Base-by-base conservation (phyloP, 2,113 vertebrate genomes). In the Silurus meridionalis region DNA sequence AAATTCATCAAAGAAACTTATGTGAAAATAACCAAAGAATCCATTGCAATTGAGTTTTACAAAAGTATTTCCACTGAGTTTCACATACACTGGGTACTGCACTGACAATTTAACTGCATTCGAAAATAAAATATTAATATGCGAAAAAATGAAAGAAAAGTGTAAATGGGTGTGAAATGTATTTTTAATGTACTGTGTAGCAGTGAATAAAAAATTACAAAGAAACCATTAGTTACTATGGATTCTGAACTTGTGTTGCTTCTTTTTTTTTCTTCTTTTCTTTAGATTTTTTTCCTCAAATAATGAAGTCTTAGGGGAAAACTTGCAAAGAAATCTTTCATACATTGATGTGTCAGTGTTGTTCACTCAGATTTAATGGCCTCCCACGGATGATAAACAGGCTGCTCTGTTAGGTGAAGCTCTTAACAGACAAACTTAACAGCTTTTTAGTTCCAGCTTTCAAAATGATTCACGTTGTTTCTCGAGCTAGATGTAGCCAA, bases 311-410 rank as follows among this genome's bases (percentile, higher is more conserved):
- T 77, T 77, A 7, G 0, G 21, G 50, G 23, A 53, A 53, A 55
- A 55, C 52, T 78, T 25, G 23, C 21, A 55, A 7, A 78, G 52
- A 78, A 55, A 78, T 55, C 21, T 78, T 78, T n/a, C 52, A 78
- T 52, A 75, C 72, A 52, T 11, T 23, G 72, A 75, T 52, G 72
- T 6, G 72, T 75, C 72, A 52, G 48, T 75, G 72, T 23, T 75
- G 72, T 75, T 75, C 72, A 6, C 72, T 75, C 21, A 55, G 23
- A 78, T 55, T 78, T 78, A 25, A 55, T 28, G 23, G 52, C 74
- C 74, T 78, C 74, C 52, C 52, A 77, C 74, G 13, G 74, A 55
- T 55, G 74, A 78, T 53, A 78, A 55, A 55, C 50, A 15, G 52
- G 74, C 52, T 78, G 52, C 74, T 55, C 74, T 4, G 50, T 6